Percentiles rank a stretch among this genome's conserved stretches.
These are phyloP conservation scores for Chionoecetes opilio DNA, from an alignment of 1,140 invertebrate genomes.

Conservation along the genomic window DNA sequence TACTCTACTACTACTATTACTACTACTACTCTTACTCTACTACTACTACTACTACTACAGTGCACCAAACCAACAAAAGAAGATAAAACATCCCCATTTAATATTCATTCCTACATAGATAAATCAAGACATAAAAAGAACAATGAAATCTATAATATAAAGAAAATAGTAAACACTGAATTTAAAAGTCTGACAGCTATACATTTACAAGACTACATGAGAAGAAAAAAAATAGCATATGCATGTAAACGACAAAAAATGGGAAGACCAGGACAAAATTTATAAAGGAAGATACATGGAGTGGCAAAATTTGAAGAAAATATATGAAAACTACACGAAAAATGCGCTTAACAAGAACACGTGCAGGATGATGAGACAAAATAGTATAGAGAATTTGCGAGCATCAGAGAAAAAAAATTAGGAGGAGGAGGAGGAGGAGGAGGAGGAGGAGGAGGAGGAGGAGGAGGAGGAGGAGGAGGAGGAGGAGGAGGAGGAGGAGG, in stretches of 20 bases:
- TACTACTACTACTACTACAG: slow-evolving; percentile 36
- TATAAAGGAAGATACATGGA: background rate
- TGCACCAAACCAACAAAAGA: no score
- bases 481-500: background rate
- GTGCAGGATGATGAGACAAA: background rate
- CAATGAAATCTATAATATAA: background rate
- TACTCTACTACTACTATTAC: slow-evolving; percentile 29
- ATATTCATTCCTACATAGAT: no score
- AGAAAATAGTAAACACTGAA: no score
- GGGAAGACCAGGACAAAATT: no score
- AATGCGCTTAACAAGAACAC: background rate
- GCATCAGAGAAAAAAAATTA: background rate
- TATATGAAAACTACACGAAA: background rate
- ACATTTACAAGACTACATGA: background rate
- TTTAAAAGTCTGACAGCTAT: no score
- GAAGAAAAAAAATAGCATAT: background rate
- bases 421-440: background rate
- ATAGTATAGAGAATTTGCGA: background rate
- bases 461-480: background rate
- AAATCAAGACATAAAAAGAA: background rate
- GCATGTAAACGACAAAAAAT: background rate
- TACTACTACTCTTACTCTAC: slow-evolving; percentile 41
- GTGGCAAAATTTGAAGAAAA: background rate
- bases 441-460: background rate
- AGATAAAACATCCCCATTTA: background rate